Base-by-base conservation (phyloP, 2,888 invertebrate species). In the Apotomis turbidana region DNA sequence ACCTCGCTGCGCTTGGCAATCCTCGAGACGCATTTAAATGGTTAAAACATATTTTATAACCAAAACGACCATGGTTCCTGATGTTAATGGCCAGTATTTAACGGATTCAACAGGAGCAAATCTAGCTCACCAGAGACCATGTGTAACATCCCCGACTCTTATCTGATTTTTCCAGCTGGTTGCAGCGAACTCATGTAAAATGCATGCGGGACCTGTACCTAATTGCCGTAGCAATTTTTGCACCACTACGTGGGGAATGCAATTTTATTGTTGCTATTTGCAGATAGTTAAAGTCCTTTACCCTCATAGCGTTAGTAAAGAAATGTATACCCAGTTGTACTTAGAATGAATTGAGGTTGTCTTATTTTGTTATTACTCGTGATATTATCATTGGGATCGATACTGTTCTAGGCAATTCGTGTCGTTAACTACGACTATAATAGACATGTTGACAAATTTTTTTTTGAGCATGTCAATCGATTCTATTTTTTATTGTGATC, bases 141-240 rank as follows among this genome's bases (percentile, higher is more conserved):
- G 83, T 82, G 85, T 82, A 85, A 83, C 86, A 79, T 82, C 79
- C 80, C 80, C 77, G 79, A 77, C 80, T 82, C 83, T 83, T 86
- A 85, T 86, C 86, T 81, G 87, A 88, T 87, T 87, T 84, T 85
- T 83, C 83, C 81, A 82, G 83, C 82, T 81, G 81, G 82, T 78
- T 84, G 77, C 71, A 68, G 51, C 76, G 79, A 77, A 76, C 86
- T 88, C 85, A 87, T 88, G 87, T 85, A 83, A 85, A 85, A 87
- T 87, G 84, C 85, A 88, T 85, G 80, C 77, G 76, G 75, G 74
- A 80, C 75, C 78, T 79, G 82, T 81, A 78, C 80, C 80, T 83
- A 78, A 78, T 78, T 78, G 76, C 76, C 68, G 74, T 59, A 75
- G 76, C 77, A 74, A 75, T 78, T 77, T 78, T 76, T 76, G 74